Base-by-base conservation (phyloP, 2,113 vertebrate species). In the Scalopus aquaticus region DNA sequence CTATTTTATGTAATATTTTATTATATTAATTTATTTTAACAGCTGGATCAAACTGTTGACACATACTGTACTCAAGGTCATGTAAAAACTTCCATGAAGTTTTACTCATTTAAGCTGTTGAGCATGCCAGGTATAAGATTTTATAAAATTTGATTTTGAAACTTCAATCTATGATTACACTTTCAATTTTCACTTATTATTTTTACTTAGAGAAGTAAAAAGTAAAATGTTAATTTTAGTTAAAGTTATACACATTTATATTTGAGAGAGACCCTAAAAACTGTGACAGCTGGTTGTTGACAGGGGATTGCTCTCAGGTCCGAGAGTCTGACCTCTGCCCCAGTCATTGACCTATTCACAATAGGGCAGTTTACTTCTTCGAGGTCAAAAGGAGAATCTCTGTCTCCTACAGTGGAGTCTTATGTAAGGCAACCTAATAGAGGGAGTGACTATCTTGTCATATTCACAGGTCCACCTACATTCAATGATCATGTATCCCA, bases 121-220 rank as follows among this genome's bases (percentile, higher is more conserved):
- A 91, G 46, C 56, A 78, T 78, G 72, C 51, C 2, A 72, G 44
- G 37, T 83, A 3, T 64, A 62, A 2, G 2, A 15, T 83, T 83
- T 91, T 83, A 49, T 82, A 13, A 39, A 76, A 42, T 74, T 58
- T 87, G 77, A 51, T 64, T 69, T 37, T 92, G 16, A 90, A 35
- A 7, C 16, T 76, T 85, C 13, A 74, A 37, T 79, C 24, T 74
- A 28, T 35, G 62, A 35, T 51, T 84, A n/a, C 35, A 84, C 24
- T 84, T 91, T 92, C 26, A 44, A 28, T 89, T 72, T 65, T 67
- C 60, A 77, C 64, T 30, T 64, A 2, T 77, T 54, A 22, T 11
- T 77, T 90, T 90, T 93, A 35, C 15, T 54, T 84, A 65, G 51
- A 44, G 69, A 92, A 79, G 39, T 79, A 79, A 84, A 73, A 54